Conservation (phyloP, 2,113 vertebrate species). For the Girardinichthys multiradiatus region DNA sequence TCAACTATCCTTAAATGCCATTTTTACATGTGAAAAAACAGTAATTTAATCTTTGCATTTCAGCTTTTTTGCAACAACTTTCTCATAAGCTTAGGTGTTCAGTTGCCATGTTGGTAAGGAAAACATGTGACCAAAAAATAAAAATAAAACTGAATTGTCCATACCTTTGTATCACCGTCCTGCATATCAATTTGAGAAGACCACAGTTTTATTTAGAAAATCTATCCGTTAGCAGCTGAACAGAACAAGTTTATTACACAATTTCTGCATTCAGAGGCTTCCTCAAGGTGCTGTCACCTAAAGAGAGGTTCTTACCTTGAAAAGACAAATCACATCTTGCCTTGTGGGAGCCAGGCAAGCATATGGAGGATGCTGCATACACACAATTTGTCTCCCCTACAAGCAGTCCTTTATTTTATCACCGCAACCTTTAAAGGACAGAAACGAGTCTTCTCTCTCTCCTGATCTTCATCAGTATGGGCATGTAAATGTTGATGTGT, state of each 20-base stretch:
- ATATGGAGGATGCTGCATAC: slow-evolving; percentile 25
- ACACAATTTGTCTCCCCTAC: slow-evolving; percentile 22
- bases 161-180: too few relatives aligned
- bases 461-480: background rate
- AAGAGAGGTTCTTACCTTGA: slow-evolving; percentile 39
- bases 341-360: slow-evolving; percentile 33
- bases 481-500: background rate
- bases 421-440: slow-evolving; percentile 9
- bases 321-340: slow-evolving; percentile 48
- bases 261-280: slow-evolving; percentile 24
- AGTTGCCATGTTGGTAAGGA: too few relatives aligned
- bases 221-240: slow-evolving; percentile 32
- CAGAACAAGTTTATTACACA: slow-evolving; percentile 37
- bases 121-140: too few relatives aligned
- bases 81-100: too few relatives aligned
- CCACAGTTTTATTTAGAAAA: slow-evolving; percentile 26
- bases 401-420: slow-evolving; percentile 11
- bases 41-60: too few relatives aligned
- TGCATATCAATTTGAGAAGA: too few relatives aligned
- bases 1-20: too few relatives aligned
- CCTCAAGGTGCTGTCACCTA: slow-evolving; percentile 41
- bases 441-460: background rate
- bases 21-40: too few relatives aligned
- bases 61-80: too few relatives aligned
- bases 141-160: too few relatives aligned